Base-by-base conservation (phyloP, 1,140 invertebrate genomes). In the Macrobrachium rosenbergii region DNA sequence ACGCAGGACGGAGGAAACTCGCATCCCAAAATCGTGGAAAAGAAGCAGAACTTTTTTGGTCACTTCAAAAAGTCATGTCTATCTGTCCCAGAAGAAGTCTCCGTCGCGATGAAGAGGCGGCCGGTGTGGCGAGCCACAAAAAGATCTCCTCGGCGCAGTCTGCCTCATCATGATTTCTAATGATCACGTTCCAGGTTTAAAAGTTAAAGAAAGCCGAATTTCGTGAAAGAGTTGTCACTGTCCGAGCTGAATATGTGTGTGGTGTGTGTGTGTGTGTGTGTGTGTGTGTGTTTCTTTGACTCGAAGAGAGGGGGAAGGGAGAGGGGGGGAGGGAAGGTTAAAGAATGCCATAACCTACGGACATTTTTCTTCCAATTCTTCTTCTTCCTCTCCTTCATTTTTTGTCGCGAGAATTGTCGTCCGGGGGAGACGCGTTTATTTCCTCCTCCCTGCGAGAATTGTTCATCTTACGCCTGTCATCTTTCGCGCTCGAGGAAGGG, bases 101-200 rank as follows among this genome's bases (percentile, higher is more conserved):
- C 19, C 45, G 17, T 79, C 21, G 5, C 6, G 21, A 16, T 5
- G 43, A 23, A 45, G 21, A 43, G 72, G 19, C 16, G 72, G 78
- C 14, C 23, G 23, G 78, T 23, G 19, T 75, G 63, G 83, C 62
- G 21, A n/a, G 64, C 67, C 64, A 59, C 67, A 76, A 82, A 87
- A 64, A 60, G 45, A 52, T 52, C 52, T 52, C 12, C 52, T 5
- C 69, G 28, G 28, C 28, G 8, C 58, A 28, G 78, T 87, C 21
- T 87, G 85, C 85, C 43, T 45, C 79, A 87, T 87, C 85, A 87
- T 87, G 85, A 76, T 87, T 87, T 73, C 63, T 87, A 87, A 87
- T 87, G 85, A 87, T 87, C 85, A 87, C 78, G 78, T 82, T 82
- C 67, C 23, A 78, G 45, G 52, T 77, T 64, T 62, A 2, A 37